phyloP scores from a whole-genome alignment of 2,113 vertebrate species.

The Vulpes lagopus region DNA sequence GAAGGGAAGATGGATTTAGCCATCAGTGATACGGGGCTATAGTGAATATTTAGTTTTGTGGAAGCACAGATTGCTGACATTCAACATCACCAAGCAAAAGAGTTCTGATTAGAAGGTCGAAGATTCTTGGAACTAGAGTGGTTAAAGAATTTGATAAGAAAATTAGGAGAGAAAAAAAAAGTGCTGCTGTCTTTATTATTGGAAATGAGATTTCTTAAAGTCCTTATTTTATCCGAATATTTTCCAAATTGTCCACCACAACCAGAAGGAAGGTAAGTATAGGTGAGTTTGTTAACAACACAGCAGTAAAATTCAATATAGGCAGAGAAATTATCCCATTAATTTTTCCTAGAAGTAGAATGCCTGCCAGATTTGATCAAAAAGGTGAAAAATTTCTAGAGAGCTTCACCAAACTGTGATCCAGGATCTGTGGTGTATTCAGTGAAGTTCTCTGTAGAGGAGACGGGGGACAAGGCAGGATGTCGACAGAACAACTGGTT shows the following conservation, averaged over 20 bases:
- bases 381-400: not conserved
- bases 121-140: not conserved
- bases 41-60: not conserved
- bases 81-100: not conserved
- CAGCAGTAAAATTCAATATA: not conserved
- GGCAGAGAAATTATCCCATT: not conserved
- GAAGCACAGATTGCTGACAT: not conserved
- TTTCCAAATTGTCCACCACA: constrained; percentile 14
- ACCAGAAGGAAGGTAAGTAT: not conserved
- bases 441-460: not conserved
- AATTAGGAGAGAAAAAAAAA: rapidly evolving
- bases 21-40: not conserved
- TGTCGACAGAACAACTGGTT: not conserved
- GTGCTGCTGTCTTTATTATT: not conserved
- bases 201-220: constrained; percentile 32
- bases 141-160: not conserved
- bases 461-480: not conserved
- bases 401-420: not conserved
- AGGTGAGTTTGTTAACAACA: not conserved
- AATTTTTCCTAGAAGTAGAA: constrained; percentile 4
- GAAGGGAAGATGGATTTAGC: not conserved
- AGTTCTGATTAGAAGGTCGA: not conserved
- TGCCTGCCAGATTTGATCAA: not conserved
- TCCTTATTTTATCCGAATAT: not conserved
- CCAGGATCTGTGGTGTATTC: not conserved